phyloP scores from a whole-genome alignment of 2,888 invertebrate genomes.

The Trachelus troglodyta region DNA sequence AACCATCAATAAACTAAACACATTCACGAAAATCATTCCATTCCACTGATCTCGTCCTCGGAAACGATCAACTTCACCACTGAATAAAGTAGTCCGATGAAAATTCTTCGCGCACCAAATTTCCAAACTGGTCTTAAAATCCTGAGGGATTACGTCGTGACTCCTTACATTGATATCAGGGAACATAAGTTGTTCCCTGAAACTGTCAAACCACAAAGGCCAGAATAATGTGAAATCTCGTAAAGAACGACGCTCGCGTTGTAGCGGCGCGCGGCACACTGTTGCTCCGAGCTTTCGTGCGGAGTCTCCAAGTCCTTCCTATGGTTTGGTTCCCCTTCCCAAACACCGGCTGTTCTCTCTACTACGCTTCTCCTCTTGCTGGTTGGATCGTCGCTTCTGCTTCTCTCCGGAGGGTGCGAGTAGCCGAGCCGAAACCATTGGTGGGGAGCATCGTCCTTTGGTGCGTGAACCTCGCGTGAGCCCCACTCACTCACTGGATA shows the following conservation, averaged over 20 bases:
- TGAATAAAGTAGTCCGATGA: neutral
- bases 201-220: neutral
- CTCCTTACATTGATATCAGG: neutral
- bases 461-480: slow-evolving; percentile 24
- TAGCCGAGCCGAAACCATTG: neutral
- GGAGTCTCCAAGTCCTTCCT: slow-evolving; percentile 34
- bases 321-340: slow-evolving; percentile 31
- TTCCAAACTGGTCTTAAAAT: neutral
- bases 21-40: neutral
- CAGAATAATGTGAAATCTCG: neutral
- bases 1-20: neutral
- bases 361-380: slow-evolving; percentile 9
- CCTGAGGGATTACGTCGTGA: neutral
- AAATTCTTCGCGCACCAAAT: neutral
- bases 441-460: slow-evolving; percentile 22
- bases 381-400: slow-evolving; percentile 10
- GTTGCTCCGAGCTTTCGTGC: slow-evolving; percentile 56
- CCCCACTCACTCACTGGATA: slow-evolving; percentile 21
- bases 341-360: neutral
- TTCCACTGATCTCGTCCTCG: neutral
- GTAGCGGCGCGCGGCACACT: slow-evolving; percentile 61
- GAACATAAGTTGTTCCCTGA: neutral
- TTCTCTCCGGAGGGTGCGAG: slow-evolving; percentile 20
- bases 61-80: neutral
- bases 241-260: slow-evolving; percentile 37